Conservation (phyloP, 2,113 vertebrate genomes). For the Leptosomus discolor region DNA sequence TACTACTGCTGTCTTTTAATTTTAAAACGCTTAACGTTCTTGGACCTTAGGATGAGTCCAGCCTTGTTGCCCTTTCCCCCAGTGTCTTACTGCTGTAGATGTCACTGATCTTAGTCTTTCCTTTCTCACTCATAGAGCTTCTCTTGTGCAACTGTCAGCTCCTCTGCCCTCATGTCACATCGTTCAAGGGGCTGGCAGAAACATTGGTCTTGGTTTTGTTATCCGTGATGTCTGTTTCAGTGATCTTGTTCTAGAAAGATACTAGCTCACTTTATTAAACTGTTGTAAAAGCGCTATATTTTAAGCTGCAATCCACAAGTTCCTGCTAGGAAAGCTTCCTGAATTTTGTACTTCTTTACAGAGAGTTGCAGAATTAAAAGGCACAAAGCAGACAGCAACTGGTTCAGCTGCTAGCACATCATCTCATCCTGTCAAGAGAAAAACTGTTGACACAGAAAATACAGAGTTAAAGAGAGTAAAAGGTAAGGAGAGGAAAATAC, state of each 20-base stretch:
- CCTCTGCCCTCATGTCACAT: not conserved
- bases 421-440: slow-evolving; percentile 77
- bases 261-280: not conserved
- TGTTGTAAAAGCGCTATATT: not conserved
- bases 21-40: not conserved
- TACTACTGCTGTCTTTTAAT: not conserved
- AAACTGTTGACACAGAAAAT: slow-evolving; percentile 67
- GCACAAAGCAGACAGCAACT: slow-evolving; percentile 44
- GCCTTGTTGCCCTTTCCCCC: not conserved
- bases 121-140: not conserved
- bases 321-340: not conserved
- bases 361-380: slow-evolving; percentile 83
- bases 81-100: not conserved
- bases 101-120: not conserved
- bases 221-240: not conserved
- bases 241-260: not conserved
- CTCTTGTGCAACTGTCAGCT: not conserved
- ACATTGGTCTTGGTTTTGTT: not conserved
- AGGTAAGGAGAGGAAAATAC: slow-evolving; percentile 22
- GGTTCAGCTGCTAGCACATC: slow-evolving; percentile 13
- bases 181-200: not conserved
- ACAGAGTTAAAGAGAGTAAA: slow-evolving; percentile 75
- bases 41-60: not conserved
- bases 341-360: slow-evolving; percentile 8
- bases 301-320: not conserved